These are phyloP conservation scores for Papilio dardanus DNA, from an alignment of 1,140 invertebrate species.

Conservation along the genomic window DNA sequence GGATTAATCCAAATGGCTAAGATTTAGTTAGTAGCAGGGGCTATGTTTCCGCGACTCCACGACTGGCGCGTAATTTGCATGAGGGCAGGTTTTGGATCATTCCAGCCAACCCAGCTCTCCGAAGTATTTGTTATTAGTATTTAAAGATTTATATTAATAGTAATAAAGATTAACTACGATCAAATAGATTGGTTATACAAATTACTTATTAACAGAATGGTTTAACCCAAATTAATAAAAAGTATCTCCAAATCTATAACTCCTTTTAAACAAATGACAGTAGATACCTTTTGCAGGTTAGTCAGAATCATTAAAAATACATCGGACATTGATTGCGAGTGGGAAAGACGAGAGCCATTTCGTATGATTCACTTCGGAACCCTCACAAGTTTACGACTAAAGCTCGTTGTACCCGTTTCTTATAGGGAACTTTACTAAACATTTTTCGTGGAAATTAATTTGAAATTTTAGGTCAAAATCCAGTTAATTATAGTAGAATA, in stretches of 20 bases:
- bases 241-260: too few species aligned
- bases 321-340: conserved; percentile 3
- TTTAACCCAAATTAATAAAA: conserved; percentile 4
- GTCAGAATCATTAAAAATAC: conserved; percentile 18
- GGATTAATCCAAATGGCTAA: too few species aligned
- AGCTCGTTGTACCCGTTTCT: conserved; percentile 6
- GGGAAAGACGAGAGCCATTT: background rate
- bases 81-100: too few species aligned
- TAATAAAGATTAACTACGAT: background rate
- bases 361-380: conserved; percentile 30
- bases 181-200: background rate
- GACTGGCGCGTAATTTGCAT: too few species aligned
- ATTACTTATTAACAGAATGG: background rate
- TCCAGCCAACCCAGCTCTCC: too few species aligned
- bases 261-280: conserved; percentile 8
- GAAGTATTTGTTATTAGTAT: too few species aligned
- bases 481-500: background rate
- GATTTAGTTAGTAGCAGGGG: too few species aligned
- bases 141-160: too few species aligned
- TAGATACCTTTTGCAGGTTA: background rate
- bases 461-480: background rate
- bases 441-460: conserved; percentile 12
- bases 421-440: background rate
- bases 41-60: too few species aligned
- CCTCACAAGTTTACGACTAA: conserved; percentile 30